Conservation (phyloP, 2,888 invertebrate genomes). For the Anthophora plumipes region DNA sequence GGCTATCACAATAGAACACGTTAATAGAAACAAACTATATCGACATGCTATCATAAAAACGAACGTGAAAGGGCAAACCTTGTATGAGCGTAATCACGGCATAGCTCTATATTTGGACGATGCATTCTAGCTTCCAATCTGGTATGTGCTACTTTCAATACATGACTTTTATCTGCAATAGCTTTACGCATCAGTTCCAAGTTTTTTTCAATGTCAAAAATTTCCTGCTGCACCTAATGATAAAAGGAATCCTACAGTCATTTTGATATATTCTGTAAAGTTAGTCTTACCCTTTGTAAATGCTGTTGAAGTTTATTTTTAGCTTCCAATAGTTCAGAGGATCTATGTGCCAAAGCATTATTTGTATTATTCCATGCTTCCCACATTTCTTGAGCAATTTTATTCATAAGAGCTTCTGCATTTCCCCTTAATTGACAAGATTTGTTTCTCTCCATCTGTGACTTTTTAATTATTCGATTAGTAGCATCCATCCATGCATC, state of each 20-base stretch:
- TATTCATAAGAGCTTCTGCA: constrained; percentile 91
- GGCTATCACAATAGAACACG: constrained; percentile 84
- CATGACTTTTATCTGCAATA: constrained; percentile 94
- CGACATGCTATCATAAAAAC: neutral
- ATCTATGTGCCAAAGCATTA: constrained; percentile 90
- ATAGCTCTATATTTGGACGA: constrained; percentile 95
- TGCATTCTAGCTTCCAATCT: constrained; percentile 95
- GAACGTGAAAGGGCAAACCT: constrained; percentile 85
- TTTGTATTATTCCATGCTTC: constrained; percentile 95
- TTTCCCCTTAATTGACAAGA: constrained; percentile 92
- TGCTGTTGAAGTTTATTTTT: constrained; percentile 94
- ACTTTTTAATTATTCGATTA: constrained; percentile 90
- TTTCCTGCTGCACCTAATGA: constrained; percentile 94
- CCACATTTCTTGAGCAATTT: constrained; percentile 94
- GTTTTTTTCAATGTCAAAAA: constrained; percentile 96
- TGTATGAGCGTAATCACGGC: constrained; percentile 93
- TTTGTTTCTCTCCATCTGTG: constrained; percentile 92
- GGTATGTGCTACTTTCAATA: constrained; percentile 94
- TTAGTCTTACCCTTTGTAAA: constrained; percentile 87
- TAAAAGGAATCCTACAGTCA: constrained; percentile 7
- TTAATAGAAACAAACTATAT: neutral
- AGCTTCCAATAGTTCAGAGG: constrained; percentile 92
- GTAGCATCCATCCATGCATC: constrained; percentile 94
- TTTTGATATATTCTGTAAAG: neutral
- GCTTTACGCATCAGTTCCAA: constrained; percentile 95